Percentiles rank a stretch among this genome's conserved stretches.
phyloP scores from a whole-genome alignment of 2,797 vertebrate genomes.

The Eutrigla gurnardus region DNA sequence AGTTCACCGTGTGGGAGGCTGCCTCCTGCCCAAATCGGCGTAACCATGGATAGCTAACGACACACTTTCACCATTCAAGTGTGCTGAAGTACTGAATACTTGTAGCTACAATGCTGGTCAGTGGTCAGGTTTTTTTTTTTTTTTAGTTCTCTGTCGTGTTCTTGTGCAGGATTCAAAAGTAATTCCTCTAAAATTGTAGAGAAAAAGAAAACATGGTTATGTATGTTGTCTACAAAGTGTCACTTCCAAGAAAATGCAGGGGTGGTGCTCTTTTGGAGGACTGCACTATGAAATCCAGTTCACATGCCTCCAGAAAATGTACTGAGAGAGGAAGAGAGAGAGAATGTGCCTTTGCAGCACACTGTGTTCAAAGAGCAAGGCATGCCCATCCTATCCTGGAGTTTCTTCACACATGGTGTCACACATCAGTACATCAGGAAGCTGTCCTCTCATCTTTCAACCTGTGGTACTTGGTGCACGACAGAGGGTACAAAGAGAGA shows the following conservation, averaged over 20 bases:
- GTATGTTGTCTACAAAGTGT: constrained; percentile 1
- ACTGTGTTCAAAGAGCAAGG: constrained; percentile 42
- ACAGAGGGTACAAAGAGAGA: neutral
- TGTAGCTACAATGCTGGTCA: neutral
- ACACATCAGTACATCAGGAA: constrained; percentile 30
- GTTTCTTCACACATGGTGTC: constrained; percentile 24
- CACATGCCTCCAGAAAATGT: constrained; percentile 33
- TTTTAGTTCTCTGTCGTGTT: neutral
- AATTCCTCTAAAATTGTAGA: neutral
- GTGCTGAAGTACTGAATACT: neutral
- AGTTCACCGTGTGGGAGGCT: constrained; percentile 35
- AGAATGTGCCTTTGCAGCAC: constrained; percentile 26
- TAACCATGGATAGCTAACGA: constrained; percentile 16
- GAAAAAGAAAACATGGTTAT: neutral
- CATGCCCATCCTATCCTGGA: constrained; percentile 21
- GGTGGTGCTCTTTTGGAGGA: constrained; percentile 5
- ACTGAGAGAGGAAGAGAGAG: constrained; percentile 29
- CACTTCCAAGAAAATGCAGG: neutral
- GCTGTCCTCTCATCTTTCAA: constrained; percentile 25
- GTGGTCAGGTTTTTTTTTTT: neutral
- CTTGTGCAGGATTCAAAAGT: constrained; percentile 11
- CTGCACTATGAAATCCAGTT: constrained; percentile 43
- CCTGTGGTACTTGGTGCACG: neutral
- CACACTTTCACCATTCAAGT: constrained; percentile 5
- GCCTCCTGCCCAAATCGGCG: constrained; percentile 21